A percentile compares a stretch with the other conserved stretches of the same genome.
phyloP scores from a whole-genome alignment of 2,888 invertebrate species.

The Thalpophila matura region DNA sequence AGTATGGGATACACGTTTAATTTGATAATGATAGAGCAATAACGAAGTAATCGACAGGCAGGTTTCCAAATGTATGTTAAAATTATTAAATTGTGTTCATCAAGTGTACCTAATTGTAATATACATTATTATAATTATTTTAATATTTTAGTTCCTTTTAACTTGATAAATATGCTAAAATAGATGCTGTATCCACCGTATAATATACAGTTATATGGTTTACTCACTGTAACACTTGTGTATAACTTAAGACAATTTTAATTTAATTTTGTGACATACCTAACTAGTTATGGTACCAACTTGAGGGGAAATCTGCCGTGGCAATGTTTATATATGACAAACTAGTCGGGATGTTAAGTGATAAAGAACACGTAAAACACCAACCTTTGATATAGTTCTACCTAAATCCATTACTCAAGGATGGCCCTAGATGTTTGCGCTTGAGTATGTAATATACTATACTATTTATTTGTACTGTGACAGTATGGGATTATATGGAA shows the following conservation, averaged over 20 bases:
- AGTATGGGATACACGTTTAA: conserved; percentile 83
- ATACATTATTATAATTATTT: conserved; percentile 71
- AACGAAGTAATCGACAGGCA: conserved; percentile 77
- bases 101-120: conserved; percentile 76
- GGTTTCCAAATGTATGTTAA: conserved; percentile 79
- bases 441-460: conserved; percentile 80
- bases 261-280: conserved; percentile 57
- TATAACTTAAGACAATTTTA: conserved; percentile 60
- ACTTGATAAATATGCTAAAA: conserved; percentile 64
- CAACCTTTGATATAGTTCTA: conserved; percentile 79
- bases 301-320: conserved; percentile 75
- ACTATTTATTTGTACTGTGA: conserved; percentile 87
- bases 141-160: conserved; percentile 71
- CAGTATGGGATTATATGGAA: conserved; percentile 76
- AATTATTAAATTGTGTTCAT: conserved; percentile 73
- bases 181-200: conserved; percentile 66
- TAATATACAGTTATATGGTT: conserved; percentile 61
- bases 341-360: conserved; percentile 73
- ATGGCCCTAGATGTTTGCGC: conserved; percentile 84
- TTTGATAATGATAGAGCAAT: conserved; percentile 81
- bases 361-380: conserved; percentile 74
- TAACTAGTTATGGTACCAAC: conserved; percentile 52
- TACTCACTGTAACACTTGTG: conserved; percentile 59
- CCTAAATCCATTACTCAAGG: conserved; percentile 79
- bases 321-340: conserved; percentile 67